Conservation (phyloP, 1,140 invertebrate species). For the Megalonaias nervosa region DNA sequence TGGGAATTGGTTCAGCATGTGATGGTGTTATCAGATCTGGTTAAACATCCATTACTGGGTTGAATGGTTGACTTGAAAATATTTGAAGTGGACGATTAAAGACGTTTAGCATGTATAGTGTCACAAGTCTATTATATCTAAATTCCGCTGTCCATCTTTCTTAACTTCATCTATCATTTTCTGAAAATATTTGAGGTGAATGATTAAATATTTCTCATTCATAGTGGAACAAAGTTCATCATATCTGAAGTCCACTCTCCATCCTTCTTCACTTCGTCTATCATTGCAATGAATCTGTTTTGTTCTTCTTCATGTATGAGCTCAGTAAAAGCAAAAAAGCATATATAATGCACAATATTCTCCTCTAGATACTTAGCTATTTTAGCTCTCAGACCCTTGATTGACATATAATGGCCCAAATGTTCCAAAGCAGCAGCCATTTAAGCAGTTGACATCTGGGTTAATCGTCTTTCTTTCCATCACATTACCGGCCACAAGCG, state of each 20-base stretch:
- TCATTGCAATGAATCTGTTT: slow-evolving; percentile 7
- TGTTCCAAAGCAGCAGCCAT: neutral
- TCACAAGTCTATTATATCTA: too few species aligned
- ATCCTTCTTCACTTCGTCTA: neutral
- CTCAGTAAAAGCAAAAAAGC: slow-evolving; percentile 10
- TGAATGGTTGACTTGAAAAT: slow-evolving; percentile 21
- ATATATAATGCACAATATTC: slow-evolving; percentile 11
- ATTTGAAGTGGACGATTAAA: slow-evolving; percentile 5
- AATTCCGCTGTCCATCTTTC: too few species aligned
- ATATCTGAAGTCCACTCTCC: slow-evolving; percentile 6
- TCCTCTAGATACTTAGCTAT: slow-evolving; percentile 1
- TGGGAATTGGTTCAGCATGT: too few species aligned
- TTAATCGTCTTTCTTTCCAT: slow-evolving; percentile 1
- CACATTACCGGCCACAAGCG: slow-evolving; percentile 11
- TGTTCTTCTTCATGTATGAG: slow-evolving; percentile 14
- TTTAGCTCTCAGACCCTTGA: slow-evolving; percentile 1
- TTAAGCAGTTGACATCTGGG: slow-evolving; percentile 11
- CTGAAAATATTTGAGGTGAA: too few species aligned
- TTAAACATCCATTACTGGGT: slow-evolving; percentile 4
- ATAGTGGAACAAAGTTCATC: slow-evolving; percentile 17
- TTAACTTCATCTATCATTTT: too few species aligned
- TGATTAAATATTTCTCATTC: neutral
- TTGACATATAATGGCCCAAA: neutral
- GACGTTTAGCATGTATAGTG: neutral
- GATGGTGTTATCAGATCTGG: neutral